These are phyloP conservation scores for Opisthograptis luteolata DNA, from an alignment of 2,888 invertebrate species.

Conservation along the genomic window DNA sequence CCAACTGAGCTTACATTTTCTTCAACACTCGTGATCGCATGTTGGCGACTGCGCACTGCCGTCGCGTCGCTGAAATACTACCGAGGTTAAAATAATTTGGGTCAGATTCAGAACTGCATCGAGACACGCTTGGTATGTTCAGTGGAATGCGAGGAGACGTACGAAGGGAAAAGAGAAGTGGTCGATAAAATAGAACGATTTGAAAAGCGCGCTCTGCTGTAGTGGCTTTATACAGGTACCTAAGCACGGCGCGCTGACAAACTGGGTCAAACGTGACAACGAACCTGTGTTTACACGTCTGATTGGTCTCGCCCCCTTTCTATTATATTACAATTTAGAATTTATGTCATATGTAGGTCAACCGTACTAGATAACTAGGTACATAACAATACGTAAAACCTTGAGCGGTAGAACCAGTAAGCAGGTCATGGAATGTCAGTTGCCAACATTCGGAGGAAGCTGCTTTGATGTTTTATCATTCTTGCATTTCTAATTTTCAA, in stretches of 20 bases:
- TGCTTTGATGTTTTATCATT: slow-evolving; percentile 14
- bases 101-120: slow-evolving; percentile 29
- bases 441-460: slow-evolving; percentile 16
- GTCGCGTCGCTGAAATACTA: slow-evolving; percentile 25
- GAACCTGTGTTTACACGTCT: slow-evolving; percentile 29
- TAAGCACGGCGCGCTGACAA: slow-evolving; percentile 40
- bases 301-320: slow-evolving; percentile 9
- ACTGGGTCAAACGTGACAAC: slow-evolving; percentile 61
- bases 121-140: slow-evolving; percentile 28
- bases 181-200: slow-evolving; percentile 13
- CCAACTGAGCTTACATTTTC: too few species aligned
- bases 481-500: slow-evolving; percentile 7
- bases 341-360: slow-evolving; percentile 6
- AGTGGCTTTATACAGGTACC: slow-evolving; percentile 38
- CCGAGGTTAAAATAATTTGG: slow-evolving; percentile 36
- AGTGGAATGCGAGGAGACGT: slow-evolving; percentile 21
- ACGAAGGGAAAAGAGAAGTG: slow-evolving; percentile 35
- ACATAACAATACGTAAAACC: slow-evolving; percentile 7
- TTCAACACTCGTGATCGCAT: slow-evolving; percentile 22
- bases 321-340: slow-evolving; percentile 8
- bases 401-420: slow-evolving; percentile 17
- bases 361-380: background rate
- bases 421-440: slow-evolving; percentile 15
- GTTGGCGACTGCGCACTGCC: slow-evolving; percentile 22
- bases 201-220: slow-evolving; percentile 47